phyloP scores from a whole-genome alignment of 2,888 invertebrate species.

The Vandiemenella viatica region DNA sequence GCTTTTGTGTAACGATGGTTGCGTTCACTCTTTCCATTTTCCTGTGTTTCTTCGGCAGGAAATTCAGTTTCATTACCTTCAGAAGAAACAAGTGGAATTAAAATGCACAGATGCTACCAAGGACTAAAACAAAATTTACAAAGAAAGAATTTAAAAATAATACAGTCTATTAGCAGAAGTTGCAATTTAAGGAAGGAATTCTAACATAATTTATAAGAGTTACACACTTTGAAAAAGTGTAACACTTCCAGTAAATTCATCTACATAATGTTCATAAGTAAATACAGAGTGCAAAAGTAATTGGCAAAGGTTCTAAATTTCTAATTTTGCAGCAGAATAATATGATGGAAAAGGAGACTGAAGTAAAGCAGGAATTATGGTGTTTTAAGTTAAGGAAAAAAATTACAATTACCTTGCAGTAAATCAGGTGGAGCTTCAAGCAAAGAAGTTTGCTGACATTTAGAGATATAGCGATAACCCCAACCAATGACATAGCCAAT shows the following conservation, averaged over 20 bases:
- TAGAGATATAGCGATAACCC: constrained; percentile 36
- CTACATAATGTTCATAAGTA: background rate
- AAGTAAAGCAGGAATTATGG: too few species aligned
- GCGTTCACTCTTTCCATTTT: constrained; percentile 22
- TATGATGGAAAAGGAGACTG: too few species aligned
- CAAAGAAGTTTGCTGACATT: constrained; percentile 35
- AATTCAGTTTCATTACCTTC: constrained; percentile 13
- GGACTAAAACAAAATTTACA: too few species aligned
- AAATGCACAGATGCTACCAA: too few species aligned
- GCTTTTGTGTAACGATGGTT: constrained; percentile 49
- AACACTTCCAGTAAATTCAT: too few species aligned
- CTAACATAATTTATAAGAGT: too few species aligned
- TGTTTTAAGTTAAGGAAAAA: too few species aligned
- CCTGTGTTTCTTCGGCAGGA: constrained; percentile 28
- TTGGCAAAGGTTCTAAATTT: too few species aligned
- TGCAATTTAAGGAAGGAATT: too few species aligned
- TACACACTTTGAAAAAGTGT: too few species aligned
- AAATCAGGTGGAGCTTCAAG: constrained; percentile 38
- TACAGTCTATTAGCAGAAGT: background rate
- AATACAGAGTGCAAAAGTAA: too few species aligned
- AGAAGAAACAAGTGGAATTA: constrained; percentile 12
- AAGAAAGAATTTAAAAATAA: background rate
- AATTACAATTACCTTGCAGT: constrained; percentile 21
- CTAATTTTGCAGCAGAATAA: too few species aligned
- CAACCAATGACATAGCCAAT: constrained; percentile 52